phyloP scores from a whole-genome alignment of 1,140 invertebrate species.

The Stenopsyche tienmushanensis region DNA sequence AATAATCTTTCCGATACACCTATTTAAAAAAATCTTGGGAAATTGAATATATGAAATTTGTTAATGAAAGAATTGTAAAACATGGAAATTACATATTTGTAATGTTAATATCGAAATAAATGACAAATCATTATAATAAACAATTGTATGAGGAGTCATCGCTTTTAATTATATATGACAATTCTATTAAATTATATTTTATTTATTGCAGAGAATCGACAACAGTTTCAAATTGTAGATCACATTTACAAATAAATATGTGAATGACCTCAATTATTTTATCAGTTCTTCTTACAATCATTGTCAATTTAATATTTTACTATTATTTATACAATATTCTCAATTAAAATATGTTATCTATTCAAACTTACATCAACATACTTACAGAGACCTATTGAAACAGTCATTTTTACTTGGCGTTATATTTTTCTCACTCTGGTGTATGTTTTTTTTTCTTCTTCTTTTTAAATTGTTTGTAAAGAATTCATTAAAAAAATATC shows the following conservation, averaged over 20 bases:
- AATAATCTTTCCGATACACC: no score
- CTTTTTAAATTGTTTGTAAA: slow-evolving; percentile 19
- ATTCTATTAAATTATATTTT: no score
- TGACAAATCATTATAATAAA: no score
- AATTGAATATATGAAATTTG: no score
- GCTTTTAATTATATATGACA: no score
- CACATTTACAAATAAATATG: slow-evolving; percentile 28
- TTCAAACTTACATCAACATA: slow-evolving; percentile 31
- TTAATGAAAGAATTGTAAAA: no score
- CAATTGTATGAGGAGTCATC: no score
- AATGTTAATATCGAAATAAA: no score
- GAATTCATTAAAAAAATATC: slow-evolving; percentile 37
- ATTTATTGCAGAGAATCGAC: no score
- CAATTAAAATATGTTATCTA: slow-evolving; percentile 31
- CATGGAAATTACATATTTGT: no score
- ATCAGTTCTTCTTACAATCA: slow-evolving; percentile 29
- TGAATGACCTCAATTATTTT: slow-evolving; percentile 16
- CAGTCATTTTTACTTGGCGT: slow-evolving; percentile 40
- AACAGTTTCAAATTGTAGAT: no score
- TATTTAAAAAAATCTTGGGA: no score
- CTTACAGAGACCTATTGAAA: slow-evolving; percentile 39
- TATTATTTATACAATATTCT: slow-evolving; percentile 8
- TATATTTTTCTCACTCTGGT: slow-evolving; percentile 36
- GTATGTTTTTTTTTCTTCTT: slow-evolving; percentile 26
- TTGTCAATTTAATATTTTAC: slow-evolving; percentile 11